Base-by-base conservation (phyloP, 2,113 vertebrate species). In the Melanostigma gelatinosum region DNA sequence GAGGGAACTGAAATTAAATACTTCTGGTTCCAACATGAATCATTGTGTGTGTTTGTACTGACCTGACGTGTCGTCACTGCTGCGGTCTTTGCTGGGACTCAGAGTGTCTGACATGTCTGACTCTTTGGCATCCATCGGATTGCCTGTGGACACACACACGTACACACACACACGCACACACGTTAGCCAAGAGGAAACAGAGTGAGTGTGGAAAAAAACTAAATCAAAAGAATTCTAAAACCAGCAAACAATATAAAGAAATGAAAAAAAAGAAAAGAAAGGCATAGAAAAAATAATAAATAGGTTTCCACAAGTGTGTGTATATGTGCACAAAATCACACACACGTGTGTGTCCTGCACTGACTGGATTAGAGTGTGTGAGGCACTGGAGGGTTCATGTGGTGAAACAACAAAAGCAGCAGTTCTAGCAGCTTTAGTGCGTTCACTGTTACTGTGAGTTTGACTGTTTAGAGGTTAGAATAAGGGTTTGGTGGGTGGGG, bases 61-160 rank as follows among this genome's bases (percentile, higher is more conserved):
- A 99, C 98, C 98, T 94, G 98, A 99, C 77, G 97, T 96, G 92
- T 99, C 98, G 92, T 99, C 98, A 1, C 98, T 99, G 95, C 98
- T 99, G 89, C 96, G 97, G 58, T 99, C 98, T 92, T 98, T 99
- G 94, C 97, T 99, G 55, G 98, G 98, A 91, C 98, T 99, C 70
- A 99, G 96, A n/a, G 98, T 99, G 92, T 99, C 98, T 0, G 98
- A 99, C 94, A 99, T 96, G 84, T 99, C 97, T 0, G 96, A 96
- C 93, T 99, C 98, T 94, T 97, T 98, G 87, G 96, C 95, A 91
- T 94, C 97, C 88, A 95, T 94, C 84, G 95, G 97, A 89, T 96
- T 98, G 90, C 97, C 98, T 99, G 91, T 67, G 29, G 1, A 52
- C 3, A 73, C 15, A 79, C 60, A 75, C 29, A 74, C 24, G 70